phyloP scores from a whole-genome alignment of 2,888 invertebrate genomes.

The Papilio demoleus region DNA sequence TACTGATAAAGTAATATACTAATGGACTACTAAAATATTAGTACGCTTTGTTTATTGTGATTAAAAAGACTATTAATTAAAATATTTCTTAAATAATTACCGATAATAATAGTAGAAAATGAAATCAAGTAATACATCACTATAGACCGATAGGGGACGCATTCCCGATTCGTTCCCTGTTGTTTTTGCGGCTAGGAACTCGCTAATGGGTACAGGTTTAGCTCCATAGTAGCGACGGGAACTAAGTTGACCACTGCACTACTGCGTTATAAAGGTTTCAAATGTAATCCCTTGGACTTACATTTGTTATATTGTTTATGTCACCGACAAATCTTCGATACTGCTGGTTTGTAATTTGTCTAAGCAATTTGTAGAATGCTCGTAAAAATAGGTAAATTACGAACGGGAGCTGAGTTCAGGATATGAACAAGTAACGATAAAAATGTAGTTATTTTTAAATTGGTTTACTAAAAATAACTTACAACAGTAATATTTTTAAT shows the following conservation, averaged over 20 bases:
- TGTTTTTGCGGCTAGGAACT: slow-evolving; percentile 80
- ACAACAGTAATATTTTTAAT: not conserved
- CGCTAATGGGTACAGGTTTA: slow-evolving; percentile 81
- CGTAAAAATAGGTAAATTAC: not conserved
- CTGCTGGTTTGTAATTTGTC: not conserved
- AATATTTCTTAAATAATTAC: slow-evolving; percentile 24
- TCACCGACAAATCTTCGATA: not conserved
- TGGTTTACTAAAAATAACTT: not conserved
- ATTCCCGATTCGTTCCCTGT: slow-evolving; percentile 83
- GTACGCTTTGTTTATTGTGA: not conserved
- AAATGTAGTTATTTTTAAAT: not conserved
- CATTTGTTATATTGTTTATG: slow-evolving; percentile 17
- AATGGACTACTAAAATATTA: no score
- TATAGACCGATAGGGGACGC: slow-evolving; percentile 68
- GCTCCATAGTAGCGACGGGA: slow-evolving; percentile 54
- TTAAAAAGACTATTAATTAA: not conserved
- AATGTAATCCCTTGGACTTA: slow-evolving; percentile 23
- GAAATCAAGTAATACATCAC: slow-evolving; percentile 28
- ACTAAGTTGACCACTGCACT: slow-evolving; percentile 51
- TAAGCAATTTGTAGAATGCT: not conserved
- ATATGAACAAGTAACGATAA: not conserved
- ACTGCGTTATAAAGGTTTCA: slow-evolving; percentile 34
- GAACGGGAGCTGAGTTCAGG: not conserved
- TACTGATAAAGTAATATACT: no score
- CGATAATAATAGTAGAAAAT: slow-evolving; percentile 40